Conservation (phyloP, 1,140 invertebrate genomes). For the Himalopsyche phryganea region DNA sequence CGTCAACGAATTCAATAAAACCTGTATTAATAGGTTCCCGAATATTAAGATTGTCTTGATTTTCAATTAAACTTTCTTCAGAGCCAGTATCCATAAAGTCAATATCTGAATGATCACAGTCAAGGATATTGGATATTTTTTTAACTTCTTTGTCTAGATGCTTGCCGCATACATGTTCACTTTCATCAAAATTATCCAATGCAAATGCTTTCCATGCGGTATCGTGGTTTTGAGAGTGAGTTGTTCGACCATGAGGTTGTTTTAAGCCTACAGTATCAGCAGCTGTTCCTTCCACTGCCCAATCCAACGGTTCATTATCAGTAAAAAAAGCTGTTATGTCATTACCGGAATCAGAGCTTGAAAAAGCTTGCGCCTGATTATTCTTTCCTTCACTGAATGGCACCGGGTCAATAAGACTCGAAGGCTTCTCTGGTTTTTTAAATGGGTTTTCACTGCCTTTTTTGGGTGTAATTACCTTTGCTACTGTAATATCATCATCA, state of each 20-base stretch:
- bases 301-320: slow-evolving; percentile 69
- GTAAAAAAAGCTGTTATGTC: slow-evolving; percentile 57
- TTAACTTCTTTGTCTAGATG: slow-evolving; percentile 13
- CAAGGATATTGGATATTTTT: slow-evolving; percentile 11
- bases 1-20: slow-evolving; percentile 66
- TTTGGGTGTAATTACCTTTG: neutral
- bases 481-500: slow-evolving; percentile 36
- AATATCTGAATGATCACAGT: slow-evolving; percentile 45
- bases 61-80: slow-evolving; percentile 58
- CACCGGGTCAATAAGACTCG: neutral
- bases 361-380: neutral
- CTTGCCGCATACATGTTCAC: slow-evolving; percentile 46
- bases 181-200: slow-evolving; percentile 32
- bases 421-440: neutral
- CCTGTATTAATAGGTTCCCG: slow-evolving; percentile 59
- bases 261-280: slow-evolving; percentile 47
- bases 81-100: slow-evolving; percentile 76
- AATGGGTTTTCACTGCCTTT: neutral
- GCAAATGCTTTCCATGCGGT: slow-evolving; percentile 10
- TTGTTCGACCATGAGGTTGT: neutral
- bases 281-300: slow-evolving; percentile 61
- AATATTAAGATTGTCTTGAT: slow-evolving; percentile 55
- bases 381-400: neutral
- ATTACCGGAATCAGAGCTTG: slow-evolving; percentile 41
- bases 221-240: slow-evolving; percentile 7